Base-by-base conservation (phyloP, 2,113 vertebrate genomes). In the Argyrosomus japonicus region DNA sequence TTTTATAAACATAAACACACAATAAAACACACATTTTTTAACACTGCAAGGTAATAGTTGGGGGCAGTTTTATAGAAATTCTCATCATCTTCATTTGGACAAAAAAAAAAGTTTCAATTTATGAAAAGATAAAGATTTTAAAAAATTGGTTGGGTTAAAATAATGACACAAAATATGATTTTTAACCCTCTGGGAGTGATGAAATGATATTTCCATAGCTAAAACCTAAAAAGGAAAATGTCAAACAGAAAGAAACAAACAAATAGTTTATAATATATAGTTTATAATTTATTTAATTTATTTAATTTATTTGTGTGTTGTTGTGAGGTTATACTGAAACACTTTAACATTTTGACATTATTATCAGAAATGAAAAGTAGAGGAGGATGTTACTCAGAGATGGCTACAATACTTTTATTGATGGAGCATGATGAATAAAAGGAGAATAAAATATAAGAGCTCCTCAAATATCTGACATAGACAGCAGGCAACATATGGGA, bases 1-100 rank as follows among this genome's bases (percentile, higher is more conserved):
- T 23, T 84, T 74, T 73, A 75, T 87, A 87, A 51, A 85, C 62
- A 87, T 67, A 81, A 86, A 85, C 23, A 67, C 71, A 86, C 29
- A 83, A 70, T 50, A 25, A 81, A 67, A 86, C 56, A 82, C 23
- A 76, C n/a, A 61, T 32, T 23, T 53, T 75, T 84, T 36, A 54
- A 84, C 29, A 54, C 25, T 47, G 19, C 40, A 61, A 71, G 0
- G 11, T 45, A 50, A 11, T 1, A 50, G 65, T 65, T 36, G 29
- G 15, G 29, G 17, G 71, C 1, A 8, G 19, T 68, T 68, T 40
- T 6, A 40, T 54, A 40, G 50, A 82, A 53, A 29, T 19, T 21
- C 3, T 61, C 54, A 56, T 62, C 0, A 76, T 29, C 43, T 74
- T 62, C 7, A 80, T 56, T 56, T 64, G 8, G 9, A 47, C n/a